Base-by-base conservation (phyloP, 2,888 invertebrate species). In the Drosophila mercatorum region DNA sequence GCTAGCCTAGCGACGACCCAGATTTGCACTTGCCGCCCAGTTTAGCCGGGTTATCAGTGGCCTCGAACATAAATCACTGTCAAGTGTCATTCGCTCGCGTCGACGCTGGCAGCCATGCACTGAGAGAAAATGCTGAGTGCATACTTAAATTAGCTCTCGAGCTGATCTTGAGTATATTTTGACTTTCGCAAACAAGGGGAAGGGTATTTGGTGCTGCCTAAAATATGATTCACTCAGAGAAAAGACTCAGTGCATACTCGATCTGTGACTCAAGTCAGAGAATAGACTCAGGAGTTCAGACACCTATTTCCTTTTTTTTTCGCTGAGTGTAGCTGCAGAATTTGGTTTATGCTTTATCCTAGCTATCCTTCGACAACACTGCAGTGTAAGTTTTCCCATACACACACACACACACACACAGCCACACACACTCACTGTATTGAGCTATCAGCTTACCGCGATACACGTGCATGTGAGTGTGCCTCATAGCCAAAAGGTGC, bases 61-160 rank as follows among this genome's bases (percentile, higher is more conserved):
- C 83, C 83, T 80, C 84, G 84, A 78, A 85, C 84, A 92, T 92
- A 92, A 92, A 92, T 92, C 92, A 92, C 92, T 92, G 92, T 92
- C 92, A 92, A 91, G 90, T 91, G 92, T 91, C 92, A 92, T 91
- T 92, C 91, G 91, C 91, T 67, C 28, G 72, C 66, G 64, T 73
- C 61, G 59, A 56, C 62, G 75, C 60, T 68, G 56, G 44, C 60
- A 43, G 41, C 38, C 46, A 41, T 59, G 28, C 59, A 59, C 59
- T 49, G 31, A 40, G 40, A 17, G 59, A 59, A 59, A 59, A 31
- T 6, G 8, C 53, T 26, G n/a, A 28, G 8, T 26, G 38, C 17
- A 17, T 51, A 7, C 51, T 22, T 36, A 0, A 17, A 12, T 11
- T 12, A 36, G 2, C 6, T 34, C 34, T 34, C 6, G 11, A 12